Evolutionary conservation across 2,113 vertebrate genomes (phyloP), one percentile per base, ranked within the genome.

Genomic region (Corvus hawaiiensis): DNA sequence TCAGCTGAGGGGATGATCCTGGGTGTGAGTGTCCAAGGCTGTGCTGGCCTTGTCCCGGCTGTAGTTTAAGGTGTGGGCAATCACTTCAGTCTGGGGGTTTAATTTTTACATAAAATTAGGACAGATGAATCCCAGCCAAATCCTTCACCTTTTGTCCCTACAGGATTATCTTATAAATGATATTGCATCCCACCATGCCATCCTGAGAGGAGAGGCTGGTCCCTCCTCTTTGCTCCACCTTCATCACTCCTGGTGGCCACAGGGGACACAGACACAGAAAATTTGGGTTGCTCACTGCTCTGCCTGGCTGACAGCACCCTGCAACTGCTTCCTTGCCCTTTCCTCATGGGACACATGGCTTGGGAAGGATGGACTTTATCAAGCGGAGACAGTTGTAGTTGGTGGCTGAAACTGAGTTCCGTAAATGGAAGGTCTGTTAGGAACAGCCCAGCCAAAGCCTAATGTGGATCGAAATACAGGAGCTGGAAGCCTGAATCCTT

Each of bases 271-370:
- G 18, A 9, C 37, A 49, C 2, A 4, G 73, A 35, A n/a, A 20
- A 16, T 48, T 7, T 15, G 51, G 27, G 51, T 26, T 21, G 7
- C 26, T 76, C 17, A 1, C 10, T 19, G 21, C 46, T 56, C 26
- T 39, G 33, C 22, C 35, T 73, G 63, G 18, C 10, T 39, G 35
- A 32, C 14, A 66, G 55, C 12, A 3, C 5, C 89, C 56, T 37
- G 24, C 43, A 59, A n/a, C 33, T 54, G 19, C 58, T 68, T 28
- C 63, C 49, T 32, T 37, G 8, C 4, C 35, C 37, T 79, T 35
- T 49, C 33, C 63, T 37, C 1, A 0, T 19, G 39, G 51, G 82
- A 58, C 48, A 10, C 0, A 0, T 8, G 23, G 12, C 46, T 54
- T 14, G 3, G 49, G 64, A 33, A 76, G 55, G 61, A 56, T 1